phyloP scores from a whole-genome alignment of 2,888 invertebrate species.

The Dryobotodes eremita region DNA sequence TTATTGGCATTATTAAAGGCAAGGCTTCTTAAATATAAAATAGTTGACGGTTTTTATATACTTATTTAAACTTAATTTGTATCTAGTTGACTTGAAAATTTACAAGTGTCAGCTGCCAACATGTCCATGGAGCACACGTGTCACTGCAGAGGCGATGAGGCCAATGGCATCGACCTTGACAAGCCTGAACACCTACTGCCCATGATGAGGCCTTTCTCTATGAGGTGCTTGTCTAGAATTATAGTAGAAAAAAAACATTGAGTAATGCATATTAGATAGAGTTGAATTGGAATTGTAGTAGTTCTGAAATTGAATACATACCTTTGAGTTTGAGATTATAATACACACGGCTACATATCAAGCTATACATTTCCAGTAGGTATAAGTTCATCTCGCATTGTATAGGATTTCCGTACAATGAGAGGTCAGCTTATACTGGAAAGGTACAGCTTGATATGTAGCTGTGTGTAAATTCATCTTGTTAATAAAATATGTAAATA shows the following conservation, averaged over 20 bases:
- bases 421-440: no score
- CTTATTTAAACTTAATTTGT: neutral
- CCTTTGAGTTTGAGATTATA: neutral
- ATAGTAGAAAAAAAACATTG: neutral
- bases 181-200: constrained; percentile 87
- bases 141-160: constrained; percentile 85
- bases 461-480: no score
- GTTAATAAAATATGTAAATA: neutral
- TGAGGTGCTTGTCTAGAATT: constrained; percentile 78
- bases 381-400: no score
- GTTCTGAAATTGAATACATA: neutral
- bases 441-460: no score
- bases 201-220: constrained; percentile 89
- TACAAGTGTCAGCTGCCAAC: constrained; percentile 74
- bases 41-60: neutral
- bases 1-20: neutral
- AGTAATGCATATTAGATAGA: neutral
- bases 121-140: constrained; percentile 87
- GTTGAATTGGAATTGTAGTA: neutral
- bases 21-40: neutral
- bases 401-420: no score
- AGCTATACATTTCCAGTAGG: no score
- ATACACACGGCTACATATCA: no score
- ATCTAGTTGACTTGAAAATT: constrained; percentile 70
- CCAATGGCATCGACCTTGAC: constrained; percentile 79